Conservation (phyloP, 2,797 vertebrate species). For the Silurus lanzhouensis region DNA sequence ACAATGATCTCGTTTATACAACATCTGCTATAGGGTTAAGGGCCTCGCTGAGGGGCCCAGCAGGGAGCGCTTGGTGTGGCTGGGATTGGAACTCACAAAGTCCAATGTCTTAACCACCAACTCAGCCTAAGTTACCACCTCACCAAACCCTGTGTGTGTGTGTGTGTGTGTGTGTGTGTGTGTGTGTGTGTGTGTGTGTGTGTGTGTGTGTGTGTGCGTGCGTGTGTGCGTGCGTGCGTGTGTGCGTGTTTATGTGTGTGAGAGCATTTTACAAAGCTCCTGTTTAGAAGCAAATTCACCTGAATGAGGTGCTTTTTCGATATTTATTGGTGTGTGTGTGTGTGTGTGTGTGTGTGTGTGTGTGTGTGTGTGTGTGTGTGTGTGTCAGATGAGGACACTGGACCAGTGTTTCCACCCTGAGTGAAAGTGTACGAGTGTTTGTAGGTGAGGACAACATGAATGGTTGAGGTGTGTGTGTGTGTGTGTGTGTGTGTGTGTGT, state of each 20-base stretch:
- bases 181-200: neutral
- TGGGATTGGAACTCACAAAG: no score
- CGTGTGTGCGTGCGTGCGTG: constrained; percentile 41
- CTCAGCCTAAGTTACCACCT: no score
- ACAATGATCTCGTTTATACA: no score
- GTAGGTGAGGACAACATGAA: neutral
- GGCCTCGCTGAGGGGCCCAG: no score
- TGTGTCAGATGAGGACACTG: neutral
- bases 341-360: constrained; percentile 9
- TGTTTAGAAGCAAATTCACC: no score
- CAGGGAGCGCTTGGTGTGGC: no score
- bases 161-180: constrained; percentile 30
- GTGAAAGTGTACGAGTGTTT: neutral
- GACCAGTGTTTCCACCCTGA: no score
- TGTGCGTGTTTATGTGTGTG: constrained; percentile 3
- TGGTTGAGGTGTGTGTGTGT: neutral
- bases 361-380: neutral
- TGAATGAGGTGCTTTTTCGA: no score
- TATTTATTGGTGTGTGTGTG: constrained; percentile 14
- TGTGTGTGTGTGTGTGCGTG: constrained; percentile 34
- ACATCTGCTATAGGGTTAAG: no score
- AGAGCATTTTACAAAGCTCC: no score
- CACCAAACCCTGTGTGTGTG: neutral
- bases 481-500: no score
- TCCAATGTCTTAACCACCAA: no score